phyloP scores from a whole-genome alignment of 2,113 vertebrate species.

The Sapajus apella region DNA sequence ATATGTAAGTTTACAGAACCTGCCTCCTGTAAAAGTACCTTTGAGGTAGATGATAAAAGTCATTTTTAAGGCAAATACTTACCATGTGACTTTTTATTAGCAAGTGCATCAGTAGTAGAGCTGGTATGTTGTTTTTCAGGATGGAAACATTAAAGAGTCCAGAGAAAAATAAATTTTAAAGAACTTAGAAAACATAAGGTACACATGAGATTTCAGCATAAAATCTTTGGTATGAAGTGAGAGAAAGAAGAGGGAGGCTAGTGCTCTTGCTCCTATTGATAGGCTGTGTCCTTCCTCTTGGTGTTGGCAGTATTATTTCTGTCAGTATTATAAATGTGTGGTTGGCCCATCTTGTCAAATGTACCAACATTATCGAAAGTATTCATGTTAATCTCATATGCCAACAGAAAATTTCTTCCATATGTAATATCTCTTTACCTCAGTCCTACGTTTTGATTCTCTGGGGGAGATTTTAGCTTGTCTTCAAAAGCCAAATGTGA shows the following conservation, averaged over 20 bases:
- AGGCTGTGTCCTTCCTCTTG: neutral
- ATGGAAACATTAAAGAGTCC: neutral
- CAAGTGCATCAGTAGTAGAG: neutral
- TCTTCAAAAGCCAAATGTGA: conserved; percentile 13
- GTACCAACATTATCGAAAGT: conserved; percentile 32
- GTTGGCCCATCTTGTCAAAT: neutral
- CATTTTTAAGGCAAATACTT: neutral
- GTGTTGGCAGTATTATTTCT: conserved; percentile 19
- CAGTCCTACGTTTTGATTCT: conserved; percentile 37
- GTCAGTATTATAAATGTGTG: conserved; percentile 45
- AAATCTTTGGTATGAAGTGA: neutral
- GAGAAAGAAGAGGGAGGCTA: neutral
- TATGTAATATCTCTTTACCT: conserved; percentile 46
- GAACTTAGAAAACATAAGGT: neutral
- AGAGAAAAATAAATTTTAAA: neutral
- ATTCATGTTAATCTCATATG: conserved; percentile 55
- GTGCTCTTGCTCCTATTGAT: neutral
- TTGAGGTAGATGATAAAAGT: neutral
- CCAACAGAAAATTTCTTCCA: conserved; percentile 48
- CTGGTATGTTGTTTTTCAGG: neutral
- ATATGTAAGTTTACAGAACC: neutral
- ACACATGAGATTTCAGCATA: neutral
- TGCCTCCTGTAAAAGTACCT: neutral
- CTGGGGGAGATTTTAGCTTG: conserved; percentile 33
- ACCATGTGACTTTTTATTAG: neutral